Evolutionary conservation across 1,140 invertebrate species (phyloP).

Genomic region (Drosophila prosaltans): DNA sequence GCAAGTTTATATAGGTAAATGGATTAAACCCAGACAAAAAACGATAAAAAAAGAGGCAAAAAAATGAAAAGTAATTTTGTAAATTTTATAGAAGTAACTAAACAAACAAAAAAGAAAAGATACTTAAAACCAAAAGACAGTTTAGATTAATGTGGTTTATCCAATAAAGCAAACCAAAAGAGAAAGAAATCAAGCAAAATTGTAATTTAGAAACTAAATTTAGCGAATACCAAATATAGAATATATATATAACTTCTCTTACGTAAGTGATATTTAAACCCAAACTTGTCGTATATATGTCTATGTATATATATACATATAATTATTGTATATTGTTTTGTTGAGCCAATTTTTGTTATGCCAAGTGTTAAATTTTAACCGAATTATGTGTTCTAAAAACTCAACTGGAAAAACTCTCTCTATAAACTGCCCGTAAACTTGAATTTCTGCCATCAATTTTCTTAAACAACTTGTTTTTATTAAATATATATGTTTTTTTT

Average conservation of each 20-base stretch:
- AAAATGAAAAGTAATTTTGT: constrained; percentile 79
- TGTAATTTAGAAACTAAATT: constrained; percentile 68
- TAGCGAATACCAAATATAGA: constrained; percentile 58
- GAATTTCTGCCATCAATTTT: constrained; percentile 63
- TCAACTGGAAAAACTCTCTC: constrained; percentile 21
- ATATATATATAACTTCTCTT: constrained; percentile 59
- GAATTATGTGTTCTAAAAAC: constrained; percentile 37
- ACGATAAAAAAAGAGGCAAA: constrained; percentile 44
- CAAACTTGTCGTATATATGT: constrained; percentile 5
- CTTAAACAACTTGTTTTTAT: constrained; percentile 42
- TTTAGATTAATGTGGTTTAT: constrained; percentile 68
- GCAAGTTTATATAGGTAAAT: constrained; percentile 61
- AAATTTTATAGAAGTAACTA: constrained; percentile 82
- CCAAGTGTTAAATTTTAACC: constrained; percentile 36
- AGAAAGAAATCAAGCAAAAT: constrained; percentile 58
- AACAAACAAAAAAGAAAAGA: constrained; percentile 54
- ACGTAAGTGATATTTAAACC: constrained; percentile 77
- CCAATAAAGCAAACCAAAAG: constrained; percentile 49
- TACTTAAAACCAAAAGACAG: constrained; percentile 27
- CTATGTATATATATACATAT: constrained; percentile 22
- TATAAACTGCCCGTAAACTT: constrained; percentile 57
- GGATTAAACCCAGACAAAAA: constrained; percentile 26
- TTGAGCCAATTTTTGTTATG: constrained; percentile 57
- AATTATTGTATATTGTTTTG: constrained; percentile 59
- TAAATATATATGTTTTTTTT: constrained; percentile 42